Evolutionary conservation across 1,140 invertebrate species (phyloP).

Genomic region (Tetranychus cinnabarinus): DNA sequence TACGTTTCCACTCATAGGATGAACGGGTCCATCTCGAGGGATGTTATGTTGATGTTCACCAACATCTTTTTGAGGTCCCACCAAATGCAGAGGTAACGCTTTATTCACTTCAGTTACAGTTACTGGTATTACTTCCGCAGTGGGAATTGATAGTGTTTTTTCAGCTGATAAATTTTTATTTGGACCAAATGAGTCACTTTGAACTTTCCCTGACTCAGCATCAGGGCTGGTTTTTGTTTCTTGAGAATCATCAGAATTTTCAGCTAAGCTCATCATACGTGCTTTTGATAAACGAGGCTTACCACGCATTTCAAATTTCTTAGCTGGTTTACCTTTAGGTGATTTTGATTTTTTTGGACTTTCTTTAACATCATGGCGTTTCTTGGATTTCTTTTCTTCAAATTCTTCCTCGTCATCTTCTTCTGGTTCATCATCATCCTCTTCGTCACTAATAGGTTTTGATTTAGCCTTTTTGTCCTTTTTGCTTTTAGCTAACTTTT

Average conservation of each 20-base stretch:
- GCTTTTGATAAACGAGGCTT: slow-evolving; percentile 1
- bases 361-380: not conserved
- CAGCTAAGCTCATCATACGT: not conserved
- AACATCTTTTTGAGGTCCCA: slow-evolving; percentile 4
- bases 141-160: not conserved
- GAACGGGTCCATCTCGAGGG: not conserved
- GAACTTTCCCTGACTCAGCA: not conserved
- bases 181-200: not conserved
- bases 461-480: not conserved
- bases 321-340: not conserved
- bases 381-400: not conserved
- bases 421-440: slow-evolving; percentile 11
- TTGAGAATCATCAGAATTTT: not conserved
- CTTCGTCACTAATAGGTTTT: slow-evolving; percentile 1
- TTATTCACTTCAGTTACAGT: not conserved
- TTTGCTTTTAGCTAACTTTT: slow-evolving; percentile 6
- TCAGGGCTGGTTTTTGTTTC: not conserved
- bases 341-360: not conserved
- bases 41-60: not conserved
- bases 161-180: not conserved
- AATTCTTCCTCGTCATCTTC: slow-evolving; percentile 9
- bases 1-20: not conserved
- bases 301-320: not conserved
- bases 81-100: not conserved
- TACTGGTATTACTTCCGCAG: not conserved